A percentile compares a stretch with the other conserved stretches of the same genome.
Conservation (phyloP, 2,113 vertebrate species). For the Arizona elegans region DNA sequence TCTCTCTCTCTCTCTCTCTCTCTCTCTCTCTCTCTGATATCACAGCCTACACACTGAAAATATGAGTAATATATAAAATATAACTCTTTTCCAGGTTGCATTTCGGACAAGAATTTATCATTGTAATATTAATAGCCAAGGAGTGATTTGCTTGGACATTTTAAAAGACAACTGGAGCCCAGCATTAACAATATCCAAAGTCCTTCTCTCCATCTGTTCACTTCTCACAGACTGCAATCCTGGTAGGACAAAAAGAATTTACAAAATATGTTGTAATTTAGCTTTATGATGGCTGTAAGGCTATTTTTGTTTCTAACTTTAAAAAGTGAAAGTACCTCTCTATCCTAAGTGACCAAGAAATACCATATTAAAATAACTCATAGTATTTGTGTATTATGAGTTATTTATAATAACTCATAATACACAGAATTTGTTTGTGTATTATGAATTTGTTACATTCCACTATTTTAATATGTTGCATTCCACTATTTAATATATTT, state of each 20-base stretch:
- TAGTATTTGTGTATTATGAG: neutral
- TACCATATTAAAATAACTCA: conserved; percentile 24
- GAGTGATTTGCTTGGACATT: conserved; percentile 96
- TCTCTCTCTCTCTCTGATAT: neutral
- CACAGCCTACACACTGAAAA: neutral
- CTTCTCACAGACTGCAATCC: conserved; percentile 98
- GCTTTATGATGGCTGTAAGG: neutral
- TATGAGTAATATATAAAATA: neutral
- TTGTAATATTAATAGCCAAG: conserved; percentile 98
- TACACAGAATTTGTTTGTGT: neutral
- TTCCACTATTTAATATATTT: neutral
- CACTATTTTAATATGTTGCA: neutral
- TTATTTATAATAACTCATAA: no score
- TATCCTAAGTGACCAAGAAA: neutral
- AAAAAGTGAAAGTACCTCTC: neutral
- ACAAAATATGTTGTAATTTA: neutral
- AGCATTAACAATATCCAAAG: conserved; percentile 94
- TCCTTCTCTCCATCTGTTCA: conserved; percentile 96
- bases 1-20: neutral
- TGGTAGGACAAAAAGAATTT: conserved; percentile 69
- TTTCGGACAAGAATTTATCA: conserved; percentile 96
- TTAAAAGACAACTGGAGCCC: conserved; percentile 98
- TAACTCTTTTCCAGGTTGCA: conserved; percentile 78
- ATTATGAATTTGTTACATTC: neutral
- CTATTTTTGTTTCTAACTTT: neutral